These are phyloP conservation scores for Syngnathoides biaculeatus DNA, from an alignment of 2,113 vertebrate genomes.

Conservation along the genomic window DNA sequence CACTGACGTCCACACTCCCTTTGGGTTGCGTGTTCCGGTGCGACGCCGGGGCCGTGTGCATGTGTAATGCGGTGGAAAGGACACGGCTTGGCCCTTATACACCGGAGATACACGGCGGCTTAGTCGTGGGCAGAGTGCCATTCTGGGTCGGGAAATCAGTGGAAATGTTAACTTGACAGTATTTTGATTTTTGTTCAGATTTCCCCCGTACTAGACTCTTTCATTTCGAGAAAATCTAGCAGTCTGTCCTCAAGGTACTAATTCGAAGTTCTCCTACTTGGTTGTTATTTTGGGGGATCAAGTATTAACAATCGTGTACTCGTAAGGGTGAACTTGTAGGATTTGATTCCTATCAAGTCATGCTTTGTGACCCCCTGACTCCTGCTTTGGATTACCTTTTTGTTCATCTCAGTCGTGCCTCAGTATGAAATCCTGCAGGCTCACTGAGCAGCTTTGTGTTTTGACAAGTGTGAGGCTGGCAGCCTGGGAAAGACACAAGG, in stretches of 20 bases:
- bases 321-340: not conserved
- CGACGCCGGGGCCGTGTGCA: slow-evolving; percentile 33
- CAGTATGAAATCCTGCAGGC: slow-evolving; percentile 18
- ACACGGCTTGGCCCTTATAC: slow-evolving; percentile 29
- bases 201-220: too few relatives aligned
- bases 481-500: not conserved
- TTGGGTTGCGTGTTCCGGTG: slow-evolving; percentile 30
- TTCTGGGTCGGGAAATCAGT: not conserved
- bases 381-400: slow-evolving; percentile 6
- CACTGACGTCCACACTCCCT: slow-evolving; percentile 42
- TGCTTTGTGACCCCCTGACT: slow-evolving; percentile 7
- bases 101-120: slow-evolving; percentile 15
- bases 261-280: too few relatives aligned
- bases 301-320: not conserved
- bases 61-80: slow-evolving; percentile 46
- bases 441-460: slow-evolving; percentile 36
- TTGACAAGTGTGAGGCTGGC: slow-evolving; percentile 33
- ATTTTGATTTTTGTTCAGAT: not conserved
- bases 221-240: too few relatives aligned
- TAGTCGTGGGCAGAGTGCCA: not conserved
- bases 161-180: not conserved
- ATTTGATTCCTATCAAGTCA: not conserved
- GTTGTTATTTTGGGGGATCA: not conserved
- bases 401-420: not conserved
- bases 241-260: too few relatives aligned